Percentiles rank a stretch among this genome's conserved stretches.
These are phyloP conservation scores for Taurulus bubalis DNA, from an alignment of 2,113 vertebrate genomes.

Conservation along the genomic window DNA sequence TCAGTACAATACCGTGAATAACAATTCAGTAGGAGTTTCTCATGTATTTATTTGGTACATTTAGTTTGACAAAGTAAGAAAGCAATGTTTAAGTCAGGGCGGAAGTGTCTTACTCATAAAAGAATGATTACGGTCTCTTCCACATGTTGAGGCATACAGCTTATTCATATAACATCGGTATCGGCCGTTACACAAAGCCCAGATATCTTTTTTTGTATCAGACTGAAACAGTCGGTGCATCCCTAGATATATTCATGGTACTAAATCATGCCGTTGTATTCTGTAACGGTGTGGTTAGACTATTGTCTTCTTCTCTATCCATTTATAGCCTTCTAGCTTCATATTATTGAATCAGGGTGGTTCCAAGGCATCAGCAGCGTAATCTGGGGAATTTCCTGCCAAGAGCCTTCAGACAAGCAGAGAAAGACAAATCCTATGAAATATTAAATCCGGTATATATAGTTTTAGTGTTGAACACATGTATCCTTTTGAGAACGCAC, in stretches of 20 bases:
- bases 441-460: conserved; percentile 55
- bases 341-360: conserved; percentile 55
- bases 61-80: no score
- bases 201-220: background rate
- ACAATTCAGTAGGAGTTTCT: no score
- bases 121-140: no score
- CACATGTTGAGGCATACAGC: no score
- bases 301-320: conserved; percentile 23
- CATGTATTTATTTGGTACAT: no score
- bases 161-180: no score
- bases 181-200: background rate
- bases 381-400: conserved; percentile 52
- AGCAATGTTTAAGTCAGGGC: no score
- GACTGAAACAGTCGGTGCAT: background rate
- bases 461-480: conserved; percentile 33
- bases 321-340: conserved; percentile 43
- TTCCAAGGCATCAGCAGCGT: conserved; percentile 38
- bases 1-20: no score
- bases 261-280: background rate
- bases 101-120: no score
- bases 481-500: conserved; percentile 30
- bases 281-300: conserved; percentile 12
- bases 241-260: background rate
- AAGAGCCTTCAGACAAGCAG: conserved; percentile 26
- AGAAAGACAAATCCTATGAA: conserved; percentile 28